These are phyloP conservation scores for Machimus atricapillus DNA, from an alignment of 2,888 invertebrate species.

Conservation along the genomic window DNA sequence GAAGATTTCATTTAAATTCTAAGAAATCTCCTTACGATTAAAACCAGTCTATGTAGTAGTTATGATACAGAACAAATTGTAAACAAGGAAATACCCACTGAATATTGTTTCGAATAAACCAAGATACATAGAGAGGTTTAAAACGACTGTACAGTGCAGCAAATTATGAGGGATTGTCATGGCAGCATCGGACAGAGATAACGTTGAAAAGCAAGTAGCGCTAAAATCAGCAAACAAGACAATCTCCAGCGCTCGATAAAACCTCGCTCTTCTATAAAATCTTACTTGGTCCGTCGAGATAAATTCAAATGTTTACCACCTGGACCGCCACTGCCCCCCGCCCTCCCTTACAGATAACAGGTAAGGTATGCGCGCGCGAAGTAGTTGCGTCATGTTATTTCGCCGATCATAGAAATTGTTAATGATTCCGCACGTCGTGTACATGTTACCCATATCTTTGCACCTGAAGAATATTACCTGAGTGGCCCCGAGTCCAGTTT, in stretches of 20 bases:
- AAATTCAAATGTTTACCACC: neutral
- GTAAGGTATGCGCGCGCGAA: neutral
- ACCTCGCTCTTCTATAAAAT: neutral
- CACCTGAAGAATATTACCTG: conserved; percentile 13
- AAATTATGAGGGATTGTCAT: neutral
- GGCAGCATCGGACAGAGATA: neutral
- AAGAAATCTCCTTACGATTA: neutral
- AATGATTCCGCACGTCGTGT: neutral
- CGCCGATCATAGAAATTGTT: neutral
- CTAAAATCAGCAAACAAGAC: neutral
- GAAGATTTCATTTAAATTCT: too few species aligned
- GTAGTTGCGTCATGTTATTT: neutral
- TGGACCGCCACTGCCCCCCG: neutral
- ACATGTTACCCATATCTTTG: neutral
- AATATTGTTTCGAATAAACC: neutral
- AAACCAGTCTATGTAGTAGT: neutral
- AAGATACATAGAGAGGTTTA: neutral
- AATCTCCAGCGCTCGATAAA: neutral
- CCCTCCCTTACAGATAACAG: neutral
- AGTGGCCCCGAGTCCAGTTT: neutral
- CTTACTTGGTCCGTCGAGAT: neutral
- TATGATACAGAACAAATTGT: neutral
- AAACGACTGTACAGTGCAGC: neutral
- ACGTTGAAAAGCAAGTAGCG: neutral
- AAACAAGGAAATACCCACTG: neutral